Evolutionary conservation across 1,140 invertebrate species (phyloP), one percentile per base, ranked within the genome.

Genomic region (Drosophila bocki): DNA sequence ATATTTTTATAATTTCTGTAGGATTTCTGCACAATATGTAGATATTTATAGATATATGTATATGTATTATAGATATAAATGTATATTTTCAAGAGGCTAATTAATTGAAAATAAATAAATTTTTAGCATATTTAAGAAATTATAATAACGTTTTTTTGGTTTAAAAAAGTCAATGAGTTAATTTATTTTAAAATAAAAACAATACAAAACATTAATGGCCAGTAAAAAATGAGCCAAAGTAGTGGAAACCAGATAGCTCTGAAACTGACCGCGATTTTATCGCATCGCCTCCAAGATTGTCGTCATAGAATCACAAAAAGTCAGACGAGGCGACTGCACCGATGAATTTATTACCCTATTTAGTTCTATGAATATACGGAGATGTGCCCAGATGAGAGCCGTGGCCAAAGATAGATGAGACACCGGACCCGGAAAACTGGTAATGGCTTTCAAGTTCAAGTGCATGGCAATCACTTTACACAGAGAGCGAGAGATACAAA

Each of bases 371-470:
- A 41, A 63, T 33, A 26, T 39, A 45, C 41, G 41, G 62, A 61
- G 62, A 65, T 62, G 56, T 22, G 54, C 33, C 53, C 33, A 37
- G 59, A 65, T 57, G 35, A 64, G 56, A 61, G 56, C 39, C 32
- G 32, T 45, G 48, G 41, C 54, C 53, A 56, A 69, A 58, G 68
- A 53, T 68, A 58, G 51, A 70, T 35, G 39, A 17, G 33, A 33
- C 53, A 51, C 69, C 54, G 48, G 51, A 44, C 74, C 69, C 56
- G 69, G 42, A 68, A 84, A 65, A 80, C 47, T 62, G 63, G 69
- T 67, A 85, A 79, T 81, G 59, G 64, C 60, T 76, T 67, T 88
- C 80, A 88, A 83, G 84, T 86, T 87, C 83, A 88, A 87, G 80
- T 86, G 76, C 76, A 72, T 77, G 75, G 78, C 57, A 77, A 74